Conservation (phyloP, 2,888 invertebrate genomes). For the Dasysyrphus albostriatus region DNA sequence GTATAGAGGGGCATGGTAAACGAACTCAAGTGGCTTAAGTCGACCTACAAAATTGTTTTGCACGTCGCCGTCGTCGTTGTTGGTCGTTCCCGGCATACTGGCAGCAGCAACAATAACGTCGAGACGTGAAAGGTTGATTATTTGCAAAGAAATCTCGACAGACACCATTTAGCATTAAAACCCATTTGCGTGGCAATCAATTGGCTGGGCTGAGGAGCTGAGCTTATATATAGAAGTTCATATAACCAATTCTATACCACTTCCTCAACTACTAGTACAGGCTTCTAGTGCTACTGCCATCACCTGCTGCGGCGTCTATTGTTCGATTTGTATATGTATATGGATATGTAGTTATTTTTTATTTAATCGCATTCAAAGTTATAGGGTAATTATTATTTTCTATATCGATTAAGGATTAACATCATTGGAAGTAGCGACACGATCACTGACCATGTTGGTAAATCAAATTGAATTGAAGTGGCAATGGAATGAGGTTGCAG, state of each 20-base stretch:
- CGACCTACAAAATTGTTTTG: conserved; percentile 69
- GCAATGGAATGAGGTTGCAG: conserved; percentile 54
- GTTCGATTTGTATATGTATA: background rate
- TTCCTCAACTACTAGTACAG: background rate
- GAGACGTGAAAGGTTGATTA: conserved; percentile 72
- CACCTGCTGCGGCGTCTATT: conserved; percentile 38
- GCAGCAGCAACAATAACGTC: background rate
- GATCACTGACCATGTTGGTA: conserved; percentile 8
- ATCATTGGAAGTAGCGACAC: conserved; percentile 25
- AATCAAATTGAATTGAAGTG: conserved; percentile 28
- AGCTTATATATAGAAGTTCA: background rate
- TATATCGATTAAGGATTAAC: conserved; percentile 50
- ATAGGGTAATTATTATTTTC: conserved; percentile 61
- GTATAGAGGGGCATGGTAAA: background rate
- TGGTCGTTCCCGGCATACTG: background rate
- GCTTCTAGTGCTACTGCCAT: background rate
- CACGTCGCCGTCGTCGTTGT: conserved; percentile 38
- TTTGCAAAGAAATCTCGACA: conserved; percentile 57
- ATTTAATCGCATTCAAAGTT: conserved; percentile 40
- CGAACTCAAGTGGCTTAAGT: conserved; percentile 44
- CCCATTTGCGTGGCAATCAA: conserved; percentile 65
- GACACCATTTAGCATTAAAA: conserved; percentile 53
- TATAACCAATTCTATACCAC: background rate
- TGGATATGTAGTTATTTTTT: background rate
- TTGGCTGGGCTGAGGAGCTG: conserved; percentile 7